Base-by-base conservation (phyloP, 2,113 vertebrate genomes). In the Chrysochloris asiatica region DNA sequence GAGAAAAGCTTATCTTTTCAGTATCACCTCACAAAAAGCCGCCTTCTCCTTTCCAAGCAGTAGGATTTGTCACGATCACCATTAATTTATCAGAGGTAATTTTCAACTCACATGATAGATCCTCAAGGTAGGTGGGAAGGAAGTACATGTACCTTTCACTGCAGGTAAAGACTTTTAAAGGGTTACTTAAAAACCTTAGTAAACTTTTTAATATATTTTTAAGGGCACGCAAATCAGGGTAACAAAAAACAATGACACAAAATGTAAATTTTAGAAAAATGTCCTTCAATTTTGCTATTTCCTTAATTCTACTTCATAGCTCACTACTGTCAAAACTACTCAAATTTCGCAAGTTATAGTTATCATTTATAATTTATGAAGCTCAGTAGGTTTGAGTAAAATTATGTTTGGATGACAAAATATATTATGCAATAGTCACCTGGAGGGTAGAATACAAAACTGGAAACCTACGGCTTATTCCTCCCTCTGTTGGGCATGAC, bases 381-480 rank as follows among this genome's bases (percentile, higher is more conserved):
- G 76, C 45, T 85, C 45, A 52, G 90, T 1, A 91, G 73, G 93
- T 82, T n/a, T n/a, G 41, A 93, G 91, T 83, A 91, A 86, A 93
- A 91, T 88, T 87, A 89, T 0, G 4, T 73, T 50, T 85, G 43
- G 28, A 86, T 90, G 43, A 90, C 59, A 86, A 81, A 85, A 80
- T 1, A 61, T 19, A 73, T 90, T 41, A 94, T 36, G 26, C 24
- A 84, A 76, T 47, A 83, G 45, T 80, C 52, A 75, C 45, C 61
- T 52, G 41, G 47, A 91, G 30, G 43, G 4, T 17, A 48, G 30
- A 86, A 52, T 12, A 38, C 14, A 24, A 86, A 82, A 71, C 30
- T 30, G 22, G 36, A 30, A 87, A 65, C 33, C 45, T 65, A 54
- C 22, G 50, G 43, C 10, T 72, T 77, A 10, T n/a, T n/a, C n/a